Conservation (phyloP, 2,888 invertebrate species). For the Hirtodrosophila duncani region DNA sequence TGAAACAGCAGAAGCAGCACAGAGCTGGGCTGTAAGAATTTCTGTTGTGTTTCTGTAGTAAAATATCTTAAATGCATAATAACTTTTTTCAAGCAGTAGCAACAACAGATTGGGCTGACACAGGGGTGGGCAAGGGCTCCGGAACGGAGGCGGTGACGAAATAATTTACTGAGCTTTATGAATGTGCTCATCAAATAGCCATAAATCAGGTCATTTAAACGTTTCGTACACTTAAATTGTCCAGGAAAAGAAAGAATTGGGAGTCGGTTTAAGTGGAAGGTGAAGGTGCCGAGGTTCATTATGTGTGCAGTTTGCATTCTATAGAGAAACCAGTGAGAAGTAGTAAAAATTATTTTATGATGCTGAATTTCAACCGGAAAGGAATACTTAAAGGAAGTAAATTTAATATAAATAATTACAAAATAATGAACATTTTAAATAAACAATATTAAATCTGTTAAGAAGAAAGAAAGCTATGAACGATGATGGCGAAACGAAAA, state of each 20-base stretch:
- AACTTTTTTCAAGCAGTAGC: constrained; percentile 33
- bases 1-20: constrained; percentile 15
- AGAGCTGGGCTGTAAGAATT: constrained; percentile 7
- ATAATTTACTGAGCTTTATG: constrained; percentile 29
- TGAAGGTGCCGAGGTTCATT: constrained; percentile 45
- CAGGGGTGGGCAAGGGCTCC: background rate
- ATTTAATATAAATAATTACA: too few species aligned
- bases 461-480: too few species aligned
- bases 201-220: constrained; percentile 72
- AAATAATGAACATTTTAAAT: too few species aligned
- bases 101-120: too few species aligned
- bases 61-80: constrained; percentile 36
- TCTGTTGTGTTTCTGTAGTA: constrained; percentile 14
- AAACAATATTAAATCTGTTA: too few species aligned
- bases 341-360: too few species aligned
- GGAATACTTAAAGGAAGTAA: too few species aligned
- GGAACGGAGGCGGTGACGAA: constrained; percentile 1
- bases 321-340: too few species aligned
- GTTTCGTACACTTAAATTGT: constrained; percentile 17
- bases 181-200: constrained; percentile 65
- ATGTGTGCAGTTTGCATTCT: too few species aligned
- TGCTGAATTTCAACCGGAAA: too few species aligned
- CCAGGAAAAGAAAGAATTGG: constrained; percentile 12
- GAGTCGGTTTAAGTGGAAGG: constrained; percentile 34
- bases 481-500: too few species aligned